phyloP scores from a whole-genome alignment of 2,888 invertebrate genomes.

The Zaprionus lineosus region DNA sequence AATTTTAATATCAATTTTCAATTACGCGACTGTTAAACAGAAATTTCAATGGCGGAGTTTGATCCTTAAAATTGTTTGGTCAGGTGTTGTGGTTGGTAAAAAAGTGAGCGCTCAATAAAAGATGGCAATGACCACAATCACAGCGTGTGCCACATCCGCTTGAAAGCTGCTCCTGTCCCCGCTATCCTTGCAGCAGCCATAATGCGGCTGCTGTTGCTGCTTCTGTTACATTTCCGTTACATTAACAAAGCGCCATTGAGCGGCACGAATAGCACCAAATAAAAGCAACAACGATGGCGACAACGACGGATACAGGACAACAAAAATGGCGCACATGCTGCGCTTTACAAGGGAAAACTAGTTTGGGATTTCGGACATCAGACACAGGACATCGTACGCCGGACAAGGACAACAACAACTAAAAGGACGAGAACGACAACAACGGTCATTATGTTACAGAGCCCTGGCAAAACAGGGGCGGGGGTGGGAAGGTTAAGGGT shows the following conservation, averaged over 20 bases:
- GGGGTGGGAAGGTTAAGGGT: no score
- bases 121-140: conserved; percentile 61
- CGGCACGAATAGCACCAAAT: conserved; percentile 49
- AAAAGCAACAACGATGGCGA: conserved; percentile 38
- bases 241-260: conserved; percentile 74
- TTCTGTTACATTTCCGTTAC: conserved; percentile 68
- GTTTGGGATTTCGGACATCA: conserved; percentile 40
- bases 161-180: conserved; percentile 17
- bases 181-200: background rate
- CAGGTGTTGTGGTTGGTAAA: conserved; percentile 37
- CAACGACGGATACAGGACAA: conserved; percentile 28
- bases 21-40: conserved; percentile 21
- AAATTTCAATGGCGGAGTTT: no score
- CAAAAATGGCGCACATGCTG: conserved; percentile 62
- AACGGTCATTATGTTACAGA: conserved; percentile 39
- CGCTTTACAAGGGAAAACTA: conserved; percentile 67
- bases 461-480: conserved; percentile 27
- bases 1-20: conserved; percentile 42
- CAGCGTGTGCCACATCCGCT: conserved; percentile 59
- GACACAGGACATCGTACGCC: no score
- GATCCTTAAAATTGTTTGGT: background rate
- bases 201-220: conserved; percentile 11
- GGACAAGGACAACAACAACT: conserved; percentile 33
- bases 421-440: conserved; percentile 20
- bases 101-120: conserved; percentile 42